A percentile compares a stretch with the other conserved stretches of the same genome.
Evolutionary conservation across 2,113 vertebrate species (phyloP).

Genomic region (Rana temporaria): DNA sequence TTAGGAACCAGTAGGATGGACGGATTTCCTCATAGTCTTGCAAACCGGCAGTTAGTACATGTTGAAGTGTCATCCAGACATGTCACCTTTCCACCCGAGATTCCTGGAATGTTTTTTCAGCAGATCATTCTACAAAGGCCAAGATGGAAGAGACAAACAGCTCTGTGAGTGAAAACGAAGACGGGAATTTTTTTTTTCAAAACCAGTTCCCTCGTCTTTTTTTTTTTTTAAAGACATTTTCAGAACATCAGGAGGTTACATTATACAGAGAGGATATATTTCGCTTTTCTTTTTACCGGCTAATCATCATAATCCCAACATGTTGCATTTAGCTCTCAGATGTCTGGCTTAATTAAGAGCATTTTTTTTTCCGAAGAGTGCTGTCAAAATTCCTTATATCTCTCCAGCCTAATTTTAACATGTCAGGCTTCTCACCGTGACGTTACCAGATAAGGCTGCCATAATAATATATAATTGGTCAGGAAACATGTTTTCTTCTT

Average conservation of each 20-base stretch:
- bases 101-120: neutral
- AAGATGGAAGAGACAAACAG: neutral
- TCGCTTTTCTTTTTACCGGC: neutral
- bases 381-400: neutral
- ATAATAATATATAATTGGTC: neutral
- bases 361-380: neutral
- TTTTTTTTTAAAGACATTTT: neutral
- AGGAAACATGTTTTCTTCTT: neutral
- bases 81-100: neutral
- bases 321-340: neutral
- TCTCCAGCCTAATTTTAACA: no score
- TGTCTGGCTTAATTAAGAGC: neutral
- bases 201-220: no score
- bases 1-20: conserved; percentile 63
- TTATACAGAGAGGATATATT: neutral
- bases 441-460: neutral
- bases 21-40: conserved; percentile 22
- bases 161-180: no score
- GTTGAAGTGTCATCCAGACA: neutral
- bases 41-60: conserved; percentile 12
- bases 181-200: no score
- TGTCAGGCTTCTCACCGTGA: neutral
- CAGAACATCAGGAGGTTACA: neutral
- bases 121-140: neutral
- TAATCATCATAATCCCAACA: neutral